Conservation (phyloP, 2,113 vertebrate genomes). For the Phocoena phocoena region DNA sequence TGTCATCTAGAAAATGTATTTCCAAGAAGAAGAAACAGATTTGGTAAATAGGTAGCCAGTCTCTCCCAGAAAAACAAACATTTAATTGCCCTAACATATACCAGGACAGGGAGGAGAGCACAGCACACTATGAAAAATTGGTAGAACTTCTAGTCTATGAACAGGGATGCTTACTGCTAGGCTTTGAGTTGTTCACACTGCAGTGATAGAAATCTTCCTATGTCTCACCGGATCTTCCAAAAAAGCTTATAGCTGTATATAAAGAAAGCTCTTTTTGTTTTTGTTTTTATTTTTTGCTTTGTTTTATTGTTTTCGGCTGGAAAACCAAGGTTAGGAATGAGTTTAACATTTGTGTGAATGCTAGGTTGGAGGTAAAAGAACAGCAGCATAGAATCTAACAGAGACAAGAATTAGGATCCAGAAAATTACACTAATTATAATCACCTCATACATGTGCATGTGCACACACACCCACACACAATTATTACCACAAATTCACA, state of each 20-base stretch:
- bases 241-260: neutral
- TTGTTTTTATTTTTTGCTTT: neutral
- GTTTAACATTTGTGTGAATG: neutral
- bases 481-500: neutral
- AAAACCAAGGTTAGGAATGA: neutral
- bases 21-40: neutral
- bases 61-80: neutral
- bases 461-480: neutral
- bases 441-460: neutral
- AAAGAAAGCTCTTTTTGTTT: neutral
- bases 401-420: neutral
- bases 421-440: neutral
- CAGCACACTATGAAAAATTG: rapidly evolving
- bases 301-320: neutral
- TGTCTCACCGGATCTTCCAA: neutral
- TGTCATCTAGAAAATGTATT: neutral
- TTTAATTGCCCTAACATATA: neutral
- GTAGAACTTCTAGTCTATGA: neutral
- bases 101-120: neutral
- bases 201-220: neutral
- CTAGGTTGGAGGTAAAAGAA: neutral
- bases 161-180: neutral
- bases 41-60: neutral
- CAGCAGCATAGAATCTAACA: neutral
- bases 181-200: neutral